phyloP scores from a whole-genome alignment of 2,113 vertebrate species.

The Alethe castanea region DNA sequence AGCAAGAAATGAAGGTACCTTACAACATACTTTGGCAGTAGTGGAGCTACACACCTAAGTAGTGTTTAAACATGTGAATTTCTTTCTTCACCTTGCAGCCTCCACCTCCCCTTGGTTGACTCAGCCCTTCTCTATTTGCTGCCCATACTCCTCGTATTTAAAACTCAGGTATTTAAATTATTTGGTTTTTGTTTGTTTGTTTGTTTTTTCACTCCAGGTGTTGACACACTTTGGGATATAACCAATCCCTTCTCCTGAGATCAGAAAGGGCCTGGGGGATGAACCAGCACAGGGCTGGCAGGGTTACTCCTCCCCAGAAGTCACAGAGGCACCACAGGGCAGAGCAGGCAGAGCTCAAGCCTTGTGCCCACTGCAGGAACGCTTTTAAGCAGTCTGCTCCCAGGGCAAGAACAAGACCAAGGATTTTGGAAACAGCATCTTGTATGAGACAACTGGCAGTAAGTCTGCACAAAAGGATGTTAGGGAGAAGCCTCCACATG shows the following conservation, averaged over 20 bases:
- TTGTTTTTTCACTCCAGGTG: accelerated
- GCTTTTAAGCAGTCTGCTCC: not conserved
- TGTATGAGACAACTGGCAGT: not conserved
- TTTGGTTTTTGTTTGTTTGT: too few relatives aligned
- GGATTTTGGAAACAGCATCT: not conserved
- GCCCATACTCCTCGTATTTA: not conserved
- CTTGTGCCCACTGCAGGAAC: not conserved
- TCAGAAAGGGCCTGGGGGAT: not conserved
- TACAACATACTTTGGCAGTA: not conserved
- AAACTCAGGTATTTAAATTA: not conserved
- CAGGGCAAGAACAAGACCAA: not conserved
- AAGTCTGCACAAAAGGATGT: not conserved
- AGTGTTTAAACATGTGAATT: not conserved
- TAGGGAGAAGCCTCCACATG: not conserved
- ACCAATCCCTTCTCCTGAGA: not conserved
- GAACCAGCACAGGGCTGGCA: not conserved
- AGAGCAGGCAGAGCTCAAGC: accelerated
- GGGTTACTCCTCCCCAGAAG: not conserved
- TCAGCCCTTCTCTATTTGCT: not conserved
- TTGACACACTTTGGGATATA: not conserved
- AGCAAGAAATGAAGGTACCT: not conserved
- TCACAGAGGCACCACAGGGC: not conserved
- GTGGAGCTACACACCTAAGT: not conserved
- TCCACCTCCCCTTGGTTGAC: not conserved
- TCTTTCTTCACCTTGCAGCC: not conserved